phyloP scores from a whole-genome alignment of 2,888 invertebrate genomes.

The Priocnemis perturbator region DNA sequence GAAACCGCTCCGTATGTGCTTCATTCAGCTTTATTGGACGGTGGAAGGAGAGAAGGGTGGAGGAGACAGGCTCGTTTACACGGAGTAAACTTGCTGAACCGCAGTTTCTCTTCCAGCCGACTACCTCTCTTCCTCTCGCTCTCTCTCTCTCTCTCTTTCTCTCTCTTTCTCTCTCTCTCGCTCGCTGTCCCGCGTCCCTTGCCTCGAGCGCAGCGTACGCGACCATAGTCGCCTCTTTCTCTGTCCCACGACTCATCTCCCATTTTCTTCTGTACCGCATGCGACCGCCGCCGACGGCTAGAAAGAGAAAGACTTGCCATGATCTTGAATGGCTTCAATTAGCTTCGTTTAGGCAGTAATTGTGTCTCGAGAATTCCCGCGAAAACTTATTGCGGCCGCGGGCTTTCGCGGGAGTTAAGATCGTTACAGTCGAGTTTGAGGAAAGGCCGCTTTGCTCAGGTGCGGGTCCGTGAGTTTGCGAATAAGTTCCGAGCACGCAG shows the following conservation, averaged over 20 bases:
- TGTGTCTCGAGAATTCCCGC: slow-evolving; percentile 71
- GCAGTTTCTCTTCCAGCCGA: slow-evolving; percentile 30
- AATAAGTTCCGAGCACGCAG: neutral
- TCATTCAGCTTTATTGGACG: slow-evolving; percentile 49
- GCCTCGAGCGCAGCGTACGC: slow-evolving; percentile 9
- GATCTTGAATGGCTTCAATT: slow-evolving; percentile 74
- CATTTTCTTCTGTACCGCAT: slow-evolving; percentile 44
- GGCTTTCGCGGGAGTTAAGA: slow-evolving; percentile 28
- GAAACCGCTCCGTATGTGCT: slow-evolving; percentile 42
- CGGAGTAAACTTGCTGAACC: slow-evolving; percentile 50
- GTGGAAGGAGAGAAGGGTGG: slow-evolving; percentile 30
- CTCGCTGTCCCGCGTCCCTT: slow-evolving; percentile 9
- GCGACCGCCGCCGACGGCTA: slow-evolving; percentile 44
- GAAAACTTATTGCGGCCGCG: slow-evolving; percentile 43
- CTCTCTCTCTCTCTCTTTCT: slow-evolving; percentile 4
- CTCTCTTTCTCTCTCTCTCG: slow-evolving; percentile 8
- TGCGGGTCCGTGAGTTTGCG: neutral
- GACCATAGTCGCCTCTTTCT: neutral
- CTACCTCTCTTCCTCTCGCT: neutral
- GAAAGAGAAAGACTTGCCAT: slow-evolving; percentile 55
- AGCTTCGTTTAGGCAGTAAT: slow-evolving; percentile 70
- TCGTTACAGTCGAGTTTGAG: neutral
- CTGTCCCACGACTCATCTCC: neutral
- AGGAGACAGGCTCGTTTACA: slow-evolving; percentile 49
- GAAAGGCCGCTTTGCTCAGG: no score